phyloP scores from a whole-genome alignment of 2,888 invertebrate genomes.

The Priapulus caudatus region DNA sequence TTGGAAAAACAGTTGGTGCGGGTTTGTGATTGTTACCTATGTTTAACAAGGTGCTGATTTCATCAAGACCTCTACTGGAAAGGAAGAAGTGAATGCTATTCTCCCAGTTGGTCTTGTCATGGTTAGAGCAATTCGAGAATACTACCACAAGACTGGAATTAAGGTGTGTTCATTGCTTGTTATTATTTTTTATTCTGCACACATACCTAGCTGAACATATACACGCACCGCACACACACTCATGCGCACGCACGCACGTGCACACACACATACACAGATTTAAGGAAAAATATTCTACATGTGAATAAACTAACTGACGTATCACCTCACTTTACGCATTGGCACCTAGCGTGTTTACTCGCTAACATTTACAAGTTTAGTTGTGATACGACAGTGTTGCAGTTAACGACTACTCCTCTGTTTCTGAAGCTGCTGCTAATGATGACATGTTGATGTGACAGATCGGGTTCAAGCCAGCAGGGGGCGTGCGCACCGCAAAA shows the following conservation, averaged over 20 bases:
- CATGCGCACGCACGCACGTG: background rate
- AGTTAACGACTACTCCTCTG: no score
- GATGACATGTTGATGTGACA: no score
- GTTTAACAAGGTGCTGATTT: conserved; percentile 70
- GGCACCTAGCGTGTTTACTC: no score
- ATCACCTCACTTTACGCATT: no score
- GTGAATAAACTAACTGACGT: no score
- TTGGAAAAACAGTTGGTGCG: background rate
- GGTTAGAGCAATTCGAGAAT: conserved; percentile 79
- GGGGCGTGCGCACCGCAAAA: conserved; percentile 71
- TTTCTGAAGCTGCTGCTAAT: no score
- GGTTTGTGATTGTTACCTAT: background rate
- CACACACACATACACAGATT: background rate
- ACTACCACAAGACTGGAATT: conserved; percentile 52
- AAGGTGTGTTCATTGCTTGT: conserved; percentile 31
- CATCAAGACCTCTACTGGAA: conserved; percentile 94
- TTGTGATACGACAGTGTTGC: no score
- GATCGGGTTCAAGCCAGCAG: conserved; percentile 96
- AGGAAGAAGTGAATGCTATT: conserved; percentile 88
- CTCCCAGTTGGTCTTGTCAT: conserved; percentile 80
- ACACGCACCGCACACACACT: background rate
- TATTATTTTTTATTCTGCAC: background rate
- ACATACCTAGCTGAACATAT: conserved; percentile 2
- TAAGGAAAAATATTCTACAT: no score
- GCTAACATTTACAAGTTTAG: no score